A percentile compares a stretch with the other conserved stretches of the same genome.
Conservation (phyloP, 2,113 vertebrate species). For the Pedionomus torquatus region DNA sequence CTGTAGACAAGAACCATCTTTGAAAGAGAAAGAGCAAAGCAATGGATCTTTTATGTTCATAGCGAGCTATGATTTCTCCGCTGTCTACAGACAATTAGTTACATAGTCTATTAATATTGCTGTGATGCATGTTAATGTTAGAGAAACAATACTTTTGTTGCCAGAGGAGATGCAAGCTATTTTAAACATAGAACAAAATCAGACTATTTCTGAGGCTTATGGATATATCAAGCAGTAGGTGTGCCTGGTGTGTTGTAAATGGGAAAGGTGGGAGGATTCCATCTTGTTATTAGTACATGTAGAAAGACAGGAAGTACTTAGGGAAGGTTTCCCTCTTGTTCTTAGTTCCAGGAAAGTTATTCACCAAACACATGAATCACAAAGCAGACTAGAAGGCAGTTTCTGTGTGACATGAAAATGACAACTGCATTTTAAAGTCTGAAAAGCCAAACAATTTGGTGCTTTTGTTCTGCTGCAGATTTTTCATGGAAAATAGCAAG, state of each 20-base stretch:
- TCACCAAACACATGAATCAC: constrained; percentile 76
- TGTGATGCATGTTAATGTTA: neutral
- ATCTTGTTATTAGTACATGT: constrained; percentile 1
- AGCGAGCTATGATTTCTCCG: neutral
- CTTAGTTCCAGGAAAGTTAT: constrained; percentile 74
- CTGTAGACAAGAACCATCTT: neutral
- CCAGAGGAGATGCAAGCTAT: neutral
- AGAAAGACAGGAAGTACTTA: constrained; percentile 76
- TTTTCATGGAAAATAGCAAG: neutral
- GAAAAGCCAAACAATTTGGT: neutral
- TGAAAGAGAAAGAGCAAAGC: neutral
- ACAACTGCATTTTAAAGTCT: neutral
- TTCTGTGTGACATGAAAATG: constrained; percentile 55
- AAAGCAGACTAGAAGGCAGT: constrained; percentile 69
- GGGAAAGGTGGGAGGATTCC: constrained; percentile 62
- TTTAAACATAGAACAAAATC: neutral
- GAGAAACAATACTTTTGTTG: neutral
- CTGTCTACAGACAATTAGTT: neutral
- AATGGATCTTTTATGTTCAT: neutral
- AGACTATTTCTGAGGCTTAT: neutral
- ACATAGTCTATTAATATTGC: neutral
- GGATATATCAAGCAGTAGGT: constrained; percentile 26
- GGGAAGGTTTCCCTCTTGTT: constrained; percentile 74
- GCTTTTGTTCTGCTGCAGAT: neutral
- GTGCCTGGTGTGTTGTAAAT: constrained; percentile 32